Base-by-base conservation (phyloP, 1,140 invertebrate species). In the Meteorus sp. region DNA sequence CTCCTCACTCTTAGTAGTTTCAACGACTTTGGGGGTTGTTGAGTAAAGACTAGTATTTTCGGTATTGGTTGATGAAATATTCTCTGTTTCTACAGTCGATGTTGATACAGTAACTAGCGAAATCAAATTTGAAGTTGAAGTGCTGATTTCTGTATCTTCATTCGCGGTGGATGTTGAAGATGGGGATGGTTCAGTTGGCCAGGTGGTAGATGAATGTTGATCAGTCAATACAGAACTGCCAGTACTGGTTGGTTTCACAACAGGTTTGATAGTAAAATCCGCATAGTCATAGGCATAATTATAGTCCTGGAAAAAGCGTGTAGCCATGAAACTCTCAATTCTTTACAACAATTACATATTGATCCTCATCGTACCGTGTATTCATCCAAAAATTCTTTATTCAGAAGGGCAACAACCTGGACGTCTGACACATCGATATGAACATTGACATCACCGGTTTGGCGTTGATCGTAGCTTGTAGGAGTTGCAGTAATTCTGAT, bases 361-460 rank as follows among this genome's bases (percentile, higher is more conserved):
- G n/a, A n/a, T n/a, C n/a, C n/a, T 44, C 29, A 1, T 50, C 48
- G 25, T 57, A 83, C 81, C 77, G 81, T 79, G 61, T 85, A 81
- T 72, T 83, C 80, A 15, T 78, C 77, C 50, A 84, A 67, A 0
- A 76, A 15, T 15, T 82, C 82, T 52, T 84, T 82, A 52, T 83
- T 76, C 15, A 86, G 63, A 29, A 91, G 68, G 25, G 89, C 89
- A 59, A 90, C 81, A 63, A 92, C 84, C 67, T 88, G 83, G 50
- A 92, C 77, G 76, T 91, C 87, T 76, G 91, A 91, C 47, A 91
- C 74, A 69, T 89, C 86, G 41, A 92, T 78, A 67, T 89, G 89
- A 37, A 92, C 85, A 75, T 92, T 92, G 61, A 89, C 81, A 57
- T 89, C 85, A 2, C 90, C 90, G 1, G 83, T 85, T 74, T 92